A percentile compares a stretch with the other conserved stretches of the same genome.
Evolutionary conservation across 2,113 vertebrate species (phyloP).

Genomic region (Ammodramus savannarum): DNA sequence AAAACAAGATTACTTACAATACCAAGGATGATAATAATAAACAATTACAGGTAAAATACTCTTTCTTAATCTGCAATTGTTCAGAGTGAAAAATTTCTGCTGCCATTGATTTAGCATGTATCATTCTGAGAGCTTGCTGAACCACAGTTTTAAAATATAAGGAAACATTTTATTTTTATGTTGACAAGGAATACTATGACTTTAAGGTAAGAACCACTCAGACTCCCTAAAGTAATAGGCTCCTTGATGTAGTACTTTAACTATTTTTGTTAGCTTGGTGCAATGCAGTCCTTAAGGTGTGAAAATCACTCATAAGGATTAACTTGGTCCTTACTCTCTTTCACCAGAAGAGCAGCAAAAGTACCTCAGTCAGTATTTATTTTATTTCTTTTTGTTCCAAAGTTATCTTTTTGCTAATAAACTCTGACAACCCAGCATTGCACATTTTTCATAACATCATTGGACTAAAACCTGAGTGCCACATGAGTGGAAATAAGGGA

Average conservation of each 20-base stretch:
- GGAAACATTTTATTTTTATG: background rate
- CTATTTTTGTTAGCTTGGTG: background rate
- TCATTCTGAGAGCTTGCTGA: background rate
- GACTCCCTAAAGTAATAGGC: background rate
- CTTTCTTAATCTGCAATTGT: conserved; percentile 44
- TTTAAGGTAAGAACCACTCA: background rate
- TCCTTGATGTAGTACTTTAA: background rate
- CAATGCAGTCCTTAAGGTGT: background rate
- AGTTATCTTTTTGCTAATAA: background rate
- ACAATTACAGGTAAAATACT: conserved; percentile 78
- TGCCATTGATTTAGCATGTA: background rate
- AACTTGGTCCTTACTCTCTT: background rate
- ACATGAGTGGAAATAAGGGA: background rate
- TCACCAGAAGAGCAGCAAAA: background rate
- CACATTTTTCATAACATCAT: background rate
- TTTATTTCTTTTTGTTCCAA: background rate
- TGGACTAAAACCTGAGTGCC: background rate
- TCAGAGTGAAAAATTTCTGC: background rate
- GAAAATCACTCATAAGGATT: background rate
- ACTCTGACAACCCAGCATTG: background rate
- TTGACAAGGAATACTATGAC: background rate
- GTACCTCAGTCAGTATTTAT: background rate
- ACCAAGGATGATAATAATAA: conserved; percentile 81
- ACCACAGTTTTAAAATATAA: background rate
- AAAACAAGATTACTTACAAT: background rate